phyloP scores from a whole-genome alignment of 2,113 vertebrate genomes.

The Amazona guildingii region DNA sequence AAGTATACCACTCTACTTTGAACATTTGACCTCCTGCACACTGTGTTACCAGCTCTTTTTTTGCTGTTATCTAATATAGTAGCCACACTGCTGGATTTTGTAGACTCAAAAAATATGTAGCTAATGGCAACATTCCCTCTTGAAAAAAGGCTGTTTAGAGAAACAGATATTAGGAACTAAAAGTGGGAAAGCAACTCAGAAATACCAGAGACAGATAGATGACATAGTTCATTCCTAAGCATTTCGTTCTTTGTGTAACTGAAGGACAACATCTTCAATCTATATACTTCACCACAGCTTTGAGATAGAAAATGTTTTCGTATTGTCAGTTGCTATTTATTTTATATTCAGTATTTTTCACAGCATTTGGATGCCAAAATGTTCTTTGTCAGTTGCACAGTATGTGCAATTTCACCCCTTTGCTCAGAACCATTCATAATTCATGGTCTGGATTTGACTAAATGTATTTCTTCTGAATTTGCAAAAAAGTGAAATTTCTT shows the following conservation, averaged over 20 bases:
- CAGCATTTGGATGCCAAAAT: background rate
- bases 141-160: background rate
- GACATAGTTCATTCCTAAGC: background rate
- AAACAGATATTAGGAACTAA: background rate
- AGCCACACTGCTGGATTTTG: background rate
- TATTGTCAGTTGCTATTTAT: background rate
- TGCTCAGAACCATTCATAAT: background rate
- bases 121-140: background rate
- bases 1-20: background rate
- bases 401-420: background rate
- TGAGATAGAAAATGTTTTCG: background rate
- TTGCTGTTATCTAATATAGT: background rate
- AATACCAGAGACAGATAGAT: background rate
- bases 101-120: background rate
- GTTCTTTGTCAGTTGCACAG: background rate
- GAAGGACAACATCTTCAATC: background rate
- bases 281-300: background rate
- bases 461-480: conserved; percentile 30
- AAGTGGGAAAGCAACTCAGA: background rate
- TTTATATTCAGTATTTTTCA: background rate
- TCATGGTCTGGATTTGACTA: conserved; percentile 10
- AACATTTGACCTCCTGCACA: background rate
- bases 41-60: background rate
- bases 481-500: conserved; percentile 65
- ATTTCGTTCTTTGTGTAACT: background rate